phyloP scores from a whole-genome alignment of 2,888 invertebrate species.

The Agapostemon virescens region DNA sequence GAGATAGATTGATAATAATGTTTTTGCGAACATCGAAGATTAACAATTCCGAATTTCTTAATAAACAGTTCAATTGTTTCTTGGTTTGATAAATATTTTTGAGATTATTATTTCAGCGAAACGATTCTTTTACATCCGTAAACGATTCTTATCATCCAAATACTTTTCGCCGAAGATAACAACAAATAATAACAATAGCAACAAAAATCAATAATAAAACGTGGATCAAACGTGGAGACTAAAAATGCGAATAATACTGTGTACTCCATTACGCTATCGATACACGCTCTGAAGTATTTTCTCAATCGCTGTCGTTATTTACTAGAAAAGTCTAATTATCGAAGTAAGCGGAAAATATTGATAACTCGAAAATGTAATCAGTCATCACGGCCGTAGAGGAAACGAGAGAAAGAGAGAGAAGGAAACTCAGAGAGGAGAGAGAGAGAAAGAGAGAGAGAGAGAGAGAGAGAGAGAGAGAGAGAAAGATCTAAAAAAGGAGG shows the following conservation, averaged over 20 bases:
- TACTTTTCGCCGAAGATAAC: background rate
- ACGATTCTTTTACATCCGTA: background rate
- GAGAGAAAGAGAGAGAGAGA: constrained; percentile 7
- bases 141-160: background rate
- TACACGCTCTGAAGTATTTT: constrained; percentile 4
- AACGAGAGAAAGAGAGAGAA: constrained; percentile 11
- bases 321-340: constrained; percentile 40
- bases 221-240: background rate
- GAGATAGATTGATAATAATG: background rate
- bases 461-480: background rate
- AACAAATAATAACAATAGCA: background rate
- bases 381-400: constrained; percentile 34
- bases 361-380: constrained; percentile 56
- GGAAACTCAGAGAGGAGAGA: background rate
- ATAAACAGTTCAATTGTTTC: background rate
- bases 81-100: background rate
- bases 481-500: constrained; percentile 2
- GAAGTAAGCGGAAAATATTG: constrained; percentile 54
- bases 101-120: background rate
- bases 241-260: background rate
- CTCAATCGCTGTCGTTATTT: constrained; percentile 39
- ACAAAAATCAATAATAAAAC: constrained; percentile 17
- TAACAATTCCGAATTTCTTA: background rate
- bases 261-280: background rate
- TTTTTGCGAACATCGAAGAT: background rate